phyloP scores from a whole-genome alignment of 2,888 invertebrate genomes.

The Cephus runcator region DNA sequence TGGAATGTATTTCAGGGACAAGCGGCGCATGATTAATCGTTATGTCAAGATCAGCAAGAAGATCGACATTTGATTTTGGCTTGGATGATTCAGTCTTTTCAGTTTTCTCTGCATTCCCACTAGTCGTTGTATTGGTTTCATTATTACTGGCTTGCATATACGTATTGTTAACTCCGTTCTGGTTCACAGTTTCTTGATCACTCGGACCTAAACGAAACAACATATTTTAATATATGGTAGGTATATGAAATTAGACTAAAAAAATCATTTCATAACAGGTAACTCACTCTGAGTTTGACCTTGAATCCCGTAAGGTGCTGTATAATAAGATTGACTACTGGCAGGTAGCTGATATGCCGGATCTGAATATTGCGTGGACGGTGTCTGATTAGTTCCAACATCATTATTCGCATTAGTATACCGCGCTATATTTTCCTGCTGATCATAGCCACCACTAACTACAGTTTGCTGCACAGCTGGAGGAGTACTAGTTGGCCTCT shows the following conservation, averaged over 20 bases:
- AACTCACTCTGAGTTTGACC: background rate
- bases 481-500: slow-evolving; percentile 18
- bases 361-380: slow-evolving; percentile 48
- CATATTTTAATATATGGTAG: background rate
- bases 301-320: slow-evolving; percentile 67
- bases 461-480: slow-evolving; percentile 46
- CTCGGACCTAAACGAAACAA: slow-evolving; percentile 23
- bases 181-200: background rate
- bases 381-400: slow-evolving; percentile 49
- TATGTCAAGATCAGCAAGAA: slow-evolving; percentile 82
- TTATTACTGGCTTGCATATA: slow-evolving; percentile 57
- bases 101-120: slow-evolving; percentile 32
- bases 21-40: slow-evolving; percentile 75
- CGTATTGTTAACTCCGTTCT: slow-evolving; percentile 42
- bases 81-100: slow-evolving; percentile 29
- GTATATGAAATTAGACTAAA: background rate
- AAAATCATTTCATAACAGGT: background rate
- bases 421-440: slow-evolving; percentile 37
- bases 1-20: slow-evolving; percentile 69
- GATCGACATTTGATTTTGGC: slow-evolving; percentile 72
- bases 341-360: slow-evolving; percentile 22
- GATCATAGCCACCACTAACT: slow-evolving; percentile 25
- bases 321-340: slow-evolving; percentile 57
- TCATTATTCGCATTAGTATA: slow-evolving; percentile 56
- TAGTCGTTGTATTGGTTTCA: slow-evolving; percentile 28